phyloP scores from a whole-genome alignment of 2,113 vertebrate species.

The Hiodon alosoides region DNA sequence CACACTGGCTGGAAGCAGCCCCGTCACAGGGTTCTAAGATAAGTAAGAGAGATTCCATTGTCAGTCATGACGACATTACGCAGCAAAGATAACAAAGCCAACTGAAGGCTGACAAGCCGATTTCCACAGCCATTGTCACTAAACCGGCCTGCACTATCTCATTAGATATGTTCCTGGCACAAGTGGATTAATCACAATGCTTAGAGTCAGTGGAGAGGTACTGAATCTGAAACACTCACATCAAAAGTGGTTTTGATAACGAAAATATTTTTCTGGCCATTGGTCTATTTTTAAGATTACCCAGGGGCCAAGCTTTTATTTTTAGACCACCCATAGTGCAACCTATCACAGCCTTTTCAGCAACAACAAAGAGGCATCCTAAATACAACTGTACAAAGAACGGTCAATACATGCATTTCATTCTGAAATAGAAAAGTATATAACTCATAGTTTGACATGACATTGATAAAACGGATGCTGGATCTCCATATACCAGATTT shows the following conservation, averaged over 20 bases:
- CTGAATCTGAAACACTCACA: not conserved
- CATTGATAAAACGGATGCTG: too few species aligned
- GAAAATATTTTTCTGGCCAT: constrained; percentile 32
- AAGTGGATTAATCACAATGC: not conserved
- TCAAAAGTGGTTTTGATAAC: constrained; percentile 44
- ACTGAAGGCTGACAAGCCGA: too few species aligned
- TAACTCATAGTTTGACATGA: too few species aligned
- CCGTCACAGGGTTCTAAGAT: constrained; percentile 84
- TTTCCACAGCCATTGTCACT: too few species aligned
- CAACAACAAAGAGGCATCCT: not conserved
- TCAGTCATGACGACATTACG: constrained; percentile 1
- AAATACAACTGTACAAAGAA: too few species aligned
- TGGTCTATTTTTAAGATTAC: constrained; percentile 43
- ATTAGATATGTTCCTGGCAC: not conserved
- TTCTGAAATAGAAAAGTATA: too few species aligned
- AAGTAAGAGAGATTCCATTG: constrained; percentile 14
- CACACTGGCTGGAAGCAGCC: constrained; percentile 79
- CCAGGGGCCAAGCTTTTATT: constrained; percentile 53
- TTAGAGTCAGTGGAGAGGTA: not conserved
- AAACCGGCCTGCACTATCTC: not conserved
- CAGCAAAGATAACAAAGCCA: not conserved
- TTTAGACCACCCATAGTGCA: constrained; percentile 37
- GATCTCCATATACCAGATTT: too few species aligned
- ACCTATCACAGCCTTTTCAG: not conserved
- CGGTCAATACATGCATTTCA: too few species aligned